A percentile compares a stretch with the other conserved stretches of the same genome.
Conservation (phyloP, 2,113 vertebrate genomes). For the Furnarius figulus region DNA sequence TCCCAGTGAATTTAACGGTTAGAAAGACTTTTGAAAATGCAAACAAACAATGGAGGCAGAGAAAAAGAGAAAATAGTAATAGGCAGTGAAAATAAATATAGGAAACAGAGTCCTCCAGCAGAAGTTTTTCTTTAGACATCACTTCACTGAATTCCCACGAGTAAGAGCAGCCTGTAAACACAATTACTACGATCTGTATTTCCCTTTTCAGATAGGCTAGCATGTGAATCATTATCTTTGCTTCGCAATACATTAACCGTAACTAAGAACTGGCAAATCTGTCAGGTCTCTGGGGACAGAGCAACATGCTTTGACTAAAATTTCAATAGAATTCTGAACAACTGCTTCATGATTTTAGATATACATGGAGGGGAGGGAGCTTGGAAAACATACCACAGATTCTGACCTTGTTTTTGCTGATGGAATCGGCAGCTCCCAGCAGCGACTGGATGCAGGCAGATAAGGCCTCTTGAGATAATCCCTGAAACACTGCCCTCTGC, state of each 20-base stretch:
- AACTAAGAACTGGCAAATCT: background rate
- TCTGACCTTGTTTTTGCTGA: slow-evolving; percentile 96
- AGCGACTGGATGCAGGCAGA: slow-evolving; percentile 96
- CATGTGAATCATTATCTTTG: background rate
- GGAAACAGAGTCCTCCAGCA: background rate
- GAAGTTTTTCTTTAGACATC: background rate
- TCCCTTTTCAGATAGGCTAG: background rate
- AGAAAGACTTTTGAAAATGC: background rate
- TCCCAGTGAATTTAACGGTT: background rate
- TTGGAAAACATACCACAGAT: background rate
- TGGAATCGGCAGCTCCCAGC: slow-evolving; percentile 90
- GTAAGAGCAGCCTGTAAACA: background rate
- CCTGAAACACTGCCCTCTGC: slow-evolving; percentile 97
- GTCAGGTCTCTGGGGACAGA: background rate
- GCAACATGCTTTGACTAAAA: background rate
- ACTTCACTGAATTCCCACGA: background rate
- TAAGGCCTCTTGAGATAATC: slow-evolving; percentile 96
- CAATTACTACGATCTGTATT: accelerated
- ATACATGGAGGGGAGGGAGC: background rate
- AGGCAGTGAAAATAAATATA: background rate
- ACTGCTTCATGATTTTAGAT: background rate
- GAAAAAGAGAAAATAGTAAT: background rate
- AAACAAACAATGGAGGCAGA: background rate
- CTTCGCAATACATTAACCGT: background rate
- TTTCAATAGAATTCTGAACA: background rate